These are phyloP conservation scores for Enteromius trimaculatus DNA, from an alignment of 2,797 vertebrate genomes.

Conservation along the genomic window DNA sequence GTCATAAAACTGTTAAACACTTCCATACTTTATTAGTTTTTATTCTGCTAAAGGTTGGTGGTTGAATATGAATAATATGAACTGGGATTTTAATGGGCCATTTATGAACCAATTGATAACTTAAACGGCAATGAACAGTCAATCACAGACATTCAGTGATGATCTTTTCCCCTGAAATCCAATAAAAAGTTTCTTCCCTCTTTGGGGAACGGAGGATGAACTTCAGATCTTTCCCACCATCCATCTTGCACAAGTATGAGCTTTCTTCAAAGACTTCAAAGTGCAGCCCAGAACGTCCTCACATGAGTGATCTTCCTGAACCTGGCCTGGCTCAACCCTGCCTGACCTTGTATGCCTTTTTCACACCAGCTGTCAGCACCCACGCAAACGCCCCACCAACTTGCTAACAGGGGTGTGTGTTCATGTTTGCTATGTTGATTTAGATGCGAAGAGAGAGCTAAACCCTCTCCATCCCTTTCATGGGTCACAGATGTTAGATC, in stretches of 20 bases:
- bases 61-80: neutral
- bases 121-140: slow-evolving; percentile 17
- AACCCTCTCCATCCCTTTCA: slow-evolving; percentile 33
- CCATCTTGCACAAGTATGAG: slow-evolving; percentile 15
- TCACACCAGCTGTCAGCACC: slow-evolving; percentile 52
- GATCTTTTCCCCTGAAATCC: neutral
- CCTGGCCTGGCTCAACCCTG: slow-evolving; percentile 9
- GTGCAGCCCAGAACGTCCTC: neutral
- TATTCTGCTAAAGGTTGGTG: slow-evolving; percentile 1
- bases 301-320: slow-evolving; percentile 38
- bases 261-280: slow-evolving; percentile 25
- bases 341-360: slow-evolving; percentile 52
- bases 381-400: slow-evolving; percentile 14
- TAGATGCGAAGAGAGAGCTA: slow-evolving; percentile 41
- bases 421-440: slow-evolving; percentile 50
- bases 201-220: slow-evolving; percentile 7
- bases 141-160: neutral
- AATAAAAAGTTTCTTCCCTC: neutral
- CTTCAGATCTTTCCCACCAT: slow-evolving; percentile 35
- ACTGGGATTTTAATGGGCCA: neutral
- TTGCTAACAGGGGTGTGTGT: slow-evolving; percentile 31
- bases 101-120: neutral
- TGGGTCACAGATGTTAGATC: slow-evolving; percentile 22
- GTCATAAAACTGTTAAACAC: slow-evolving; percentile 24
- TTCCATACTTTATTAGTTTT: slow-evolving; percentile 28